A percentile compares a stretch with the other conserved stretches of the same genome.
Evolutionary conservation across 2,113 vertebrate species (phyloP).

Genomic region (Grammomys dolichurus): DNA sequence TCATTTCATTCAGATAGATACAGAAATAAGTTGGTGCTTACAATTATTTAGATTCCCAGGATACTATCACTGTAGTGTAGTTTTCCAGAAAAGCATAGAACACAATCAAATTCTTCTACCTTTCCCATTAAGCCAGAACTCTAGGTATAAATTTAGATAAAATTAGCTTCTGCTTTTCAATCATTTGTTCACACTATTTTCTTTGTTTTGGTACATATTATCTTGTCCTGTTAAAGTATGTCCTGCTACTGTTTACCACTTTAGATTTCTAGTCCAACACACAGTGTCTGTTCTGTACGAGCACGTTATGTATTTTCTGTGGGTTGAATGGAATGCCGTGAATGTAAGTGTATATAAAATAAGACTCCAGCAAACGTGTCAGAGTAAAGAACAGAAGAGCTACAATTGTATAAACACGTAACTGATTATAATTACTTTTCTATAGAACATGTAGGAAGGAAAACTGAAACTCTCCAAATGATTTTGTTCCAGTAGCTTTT

Average conservation of each 20-base stretch:
- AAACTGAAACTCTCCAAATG: slow-evolving; percentile 62
- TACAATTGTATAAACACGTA: slow-evolving; percentile 48
- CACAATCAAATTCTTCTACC: neutral
- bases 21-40: neutral
- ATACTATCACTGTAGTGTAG: neutral
- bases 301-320: neutral
- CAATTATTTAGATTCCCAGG: neutral
- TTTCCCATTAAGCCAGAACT: slow-evolving; percentile 5
- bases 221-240: neutral
- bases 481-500: slow-evolving; percentile 52
- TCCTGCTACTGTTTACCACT: neutral
- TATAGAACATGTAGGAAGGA: slow-evolving; percentile 7
- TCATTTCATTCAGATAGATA: neutral
- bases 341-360: slow-evolving; percentile 37
- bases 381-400: slow-evolving; percentile 51
- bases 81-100: slow-evolving; percentile 42
- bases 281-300: neutral
- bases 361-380: neutral
- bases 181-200: slow-evolving; percentile 13
- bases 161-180: neutral
- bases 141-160: neutral
- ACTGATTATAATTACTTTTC: slow-evolving; percentile 66
- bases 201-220: neutral
- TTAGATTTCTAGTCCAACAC: neutral
- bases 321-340: neutral